Evolutionary conservation across 53 echinoderm and acorn worm genomes (phyloP), one percentile per base, ranked within the genome.

Genomic region (Echinometra lucunter): DNA sequence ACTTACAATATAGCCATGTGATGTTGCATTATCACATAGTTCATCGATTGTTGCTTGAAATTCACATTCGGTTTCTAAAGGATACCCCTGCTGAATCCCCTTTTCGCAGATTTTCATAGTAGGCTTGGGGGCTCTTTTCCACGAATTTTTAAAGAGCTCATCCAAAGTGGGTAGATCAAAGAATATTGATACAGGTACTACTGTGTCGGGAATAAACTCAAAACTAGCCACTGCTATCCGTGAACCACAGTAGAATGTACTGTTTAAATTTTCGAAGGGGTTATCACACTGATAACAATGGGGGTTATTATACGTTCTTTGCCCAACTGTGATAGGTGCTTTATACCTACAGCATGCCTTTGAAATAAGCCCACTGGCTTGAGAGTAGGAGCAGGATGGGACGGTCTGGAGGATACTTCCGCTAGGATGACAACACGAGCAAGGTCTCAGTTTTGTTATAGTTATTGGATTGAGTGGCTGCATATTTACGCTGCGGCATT

Each of bases 171-270:
- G 91, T 12, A 91, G 28, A 13, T 91, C 91, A n/a, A 91, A 91
- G 42, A 91, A 91, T 12, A 91, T 67, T 19, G 91, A 58, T 38
- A 91, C 63, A 25, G 91, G 91, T 42, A 91, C 91, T 25, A 90
- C 37, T 19, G 17, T 15, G 40, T 75, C 17, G 4, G 21, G 3
- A 16, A 3, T 19, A 38, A 40, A 75, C 38, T 23, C 23, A 74
- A 10, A 32, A 40, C 75, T 38, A 38, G 18, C 38, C 38, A 38
- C 75, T 75, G 18, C 38, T 2, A 19, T 8, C 18, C 3, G 37
- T 38, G 11, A 30, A 3, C 38, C 37, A 40, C 40, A 18, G 8
- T 37, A 21, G n/a, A 4, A 4, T 6, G 37, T 19, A 4, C 49
- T 83, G n/a, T 49, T 47, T 0, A n/a, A 2, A 21, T 60, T 89